A percentile compares a stretch with the other conserved stretches of the same genome.
These are phyloP conservation scores for Podarcis cretensis DNA, from an alignment of 2,113 vertebrate species.

Conservation along the genomic window DNA sequence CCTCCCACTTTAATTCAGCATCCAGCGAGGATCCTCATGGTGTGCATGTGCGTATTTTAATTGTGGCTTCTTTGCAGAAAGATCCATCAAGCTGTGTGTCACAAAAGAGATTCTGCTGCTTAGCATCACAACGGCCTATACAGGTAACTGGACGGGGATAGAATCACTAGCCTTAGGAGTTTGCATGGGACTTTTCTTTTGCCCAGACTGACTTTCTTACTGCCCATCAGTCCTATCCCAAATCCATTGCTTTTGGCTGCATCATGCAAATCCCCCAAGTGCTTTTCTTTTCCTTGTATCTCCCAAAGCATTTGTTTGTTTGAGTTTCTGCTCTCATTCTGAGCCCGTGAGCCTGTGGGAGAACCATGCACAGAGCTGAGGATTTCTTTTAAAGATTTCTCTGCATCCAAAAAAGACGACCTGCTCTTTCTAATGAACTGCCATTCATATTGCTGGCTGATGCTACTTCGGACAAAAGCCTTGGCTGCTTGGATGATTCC, in stretches of 20 bases:
- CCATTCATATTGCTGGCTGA: not conserved
- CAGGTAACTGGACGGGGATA: conserved; percentile 79
- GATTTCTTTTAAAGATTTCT: not conserved
- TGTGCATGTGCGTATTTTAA: conserved; percentile 8
- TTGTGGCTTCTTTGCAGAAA: conserved; percentile 76
- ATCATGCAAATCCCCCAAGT: not conserved
- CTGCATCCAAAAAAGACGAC: not conserved
- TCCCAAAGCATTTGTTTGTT: not conserved
- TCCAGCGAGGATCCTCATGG: not conserved
- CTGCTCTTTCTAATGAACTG: not conserved
- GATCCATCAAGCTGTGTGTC: conserved; percentile 84
- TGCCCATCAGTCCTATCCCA: not conserved
- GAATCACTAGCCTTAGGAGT: not conserved
- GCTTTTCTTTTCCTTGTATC: not conserved
- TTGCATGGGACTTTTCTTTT: not conserved
- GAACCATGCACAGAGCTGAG: not conserved
- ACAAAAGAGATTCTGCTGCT: conserved; percentile 95
- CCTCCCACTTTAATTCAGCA: not conserved
- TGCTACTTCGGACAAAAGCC: not conserved
- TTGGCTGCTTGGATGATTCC: not conserved
- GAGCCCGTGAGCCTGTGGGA: not conserved
- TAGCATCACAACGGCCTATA: conserved; percentile 90
- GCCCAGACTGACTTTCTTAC: not conserved
- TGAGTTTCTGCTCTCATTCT: not conserved
- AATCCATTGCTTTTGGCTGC: not conserved